Percentiles rank a stretch among this genome's conserved stretches.
phyloP scores from a whole-genome alignment of 2,113 vertebrate species.

The Gambusia holbrooki region DNA sequence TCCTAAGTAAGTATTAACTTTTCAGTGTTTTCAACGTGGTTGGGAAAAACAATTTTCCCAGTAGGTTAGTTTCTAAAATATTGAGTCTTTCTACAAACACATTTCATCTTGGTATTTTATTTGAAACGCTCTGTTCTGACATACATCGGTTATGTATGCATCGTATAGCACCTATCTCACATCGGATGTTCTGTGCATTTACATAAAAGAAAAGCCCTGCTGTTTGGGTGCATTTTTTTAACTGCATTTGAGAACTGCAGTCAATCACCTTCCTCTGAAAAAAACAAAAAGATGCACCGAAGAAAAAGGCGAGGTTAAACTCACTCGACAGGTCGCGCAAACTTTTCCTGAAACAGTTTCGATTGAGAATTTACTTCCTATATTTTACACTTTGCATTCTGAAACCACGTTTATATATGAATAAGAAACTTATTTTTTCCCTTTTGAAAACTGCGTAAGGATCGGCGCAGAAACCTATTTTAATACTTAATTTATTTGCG shows the following conservation, averaged over 20 bases:
- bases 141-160: background rate
- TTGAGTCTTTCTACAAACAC: background rate
- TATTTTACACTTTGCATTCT: background rate
- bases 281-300: background rate
- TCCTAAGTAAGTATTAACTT: too few relatives aligned
- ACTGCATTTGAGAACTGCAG: background rate
- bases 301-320: conserved; percentile 11
- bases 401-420: background rate
- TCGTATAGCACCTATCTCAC: background rate
- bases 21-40: too few relatives aligned
- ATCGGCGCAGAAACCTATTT: background rate
- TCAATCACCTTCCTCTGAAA: background rate
- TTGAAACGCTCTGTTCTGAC: background rate
- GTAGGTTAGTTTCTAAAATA: too few relatives aligned
- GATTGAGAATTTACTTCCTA: conserved; percentile 34
- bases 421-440: background rate
- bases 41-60: too few relatives aligned
- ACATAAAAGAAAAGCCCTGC: background rate
- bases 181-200: background rate
- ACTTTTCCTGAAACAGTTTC: conserved; percentile 10
- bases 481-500: background rate
- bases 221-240: background rate
- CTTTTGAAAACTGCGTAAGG: background rate
- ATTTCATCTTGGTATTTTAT: background rate
- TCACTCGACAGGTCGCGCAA: conserved; percentile 15